Base-by-base conservation (phyloP, 2,797 vertebrate species). In the Tokudaia muenninki region DNA sequence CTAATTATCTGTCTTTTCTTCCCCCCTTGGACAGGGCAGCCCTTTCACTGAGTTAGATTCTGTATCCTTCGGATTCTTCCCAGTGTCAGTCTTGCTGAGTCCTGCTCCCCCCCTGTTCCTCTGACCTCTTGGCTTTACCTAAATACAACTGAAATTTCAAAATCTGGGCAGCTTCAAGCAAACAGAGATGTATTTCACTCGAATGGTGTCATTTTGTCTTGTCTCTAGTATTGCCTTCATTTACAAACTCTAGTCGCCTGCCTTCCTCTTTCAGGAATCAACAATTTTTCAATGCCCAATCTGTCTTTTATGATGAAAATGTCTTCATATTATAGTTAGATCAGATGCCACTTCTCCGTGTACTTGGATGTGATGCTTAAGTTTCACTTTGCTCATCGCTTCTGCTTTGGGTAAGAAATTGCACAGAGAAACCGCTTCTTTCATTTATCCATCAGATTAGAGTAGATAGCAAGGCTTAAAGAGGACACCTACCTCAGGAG, bases 311-410 rank as follows among this genome's bases (percentile, higher is more conserved):
- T 2, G 88, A 83, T 96, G 59, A 44, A 91, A 41, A 4, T 50
- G 4, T 75, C 81, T 55, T 92, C 24, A n/a, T 55, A 3, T 61
- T 84, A 41, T 41, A 70, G 26, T 61, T 59, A 50, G 2, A 10
- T 31, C 8, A 9, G 82, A 50, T 86, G n/a, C 82, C n/a, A 47
- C 41, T 95, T 87, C 26, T 91, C 22, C 78, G 83, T 88, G 22
- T 63, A 61, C 29, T 80, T 94, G 14, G 31, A n/a, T 81, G 65
- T 90, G 34, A 29, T 93, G 11, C 67, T 81, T 95, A 61, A 70
- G 34, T 17, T 90, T 90, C 0, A 34, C 1, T 77, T 87, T 82
- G 21, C 12, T 81, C 55, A 2, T 88, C 72, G 72, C 10, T 90
- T 88, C 90, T 10, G 31, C 70, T 83, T 93, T 80, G 55, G 59